Conservation (phyloP, 2,888 invertebrate genomes). For the Ophioninae sp. region DNA sequence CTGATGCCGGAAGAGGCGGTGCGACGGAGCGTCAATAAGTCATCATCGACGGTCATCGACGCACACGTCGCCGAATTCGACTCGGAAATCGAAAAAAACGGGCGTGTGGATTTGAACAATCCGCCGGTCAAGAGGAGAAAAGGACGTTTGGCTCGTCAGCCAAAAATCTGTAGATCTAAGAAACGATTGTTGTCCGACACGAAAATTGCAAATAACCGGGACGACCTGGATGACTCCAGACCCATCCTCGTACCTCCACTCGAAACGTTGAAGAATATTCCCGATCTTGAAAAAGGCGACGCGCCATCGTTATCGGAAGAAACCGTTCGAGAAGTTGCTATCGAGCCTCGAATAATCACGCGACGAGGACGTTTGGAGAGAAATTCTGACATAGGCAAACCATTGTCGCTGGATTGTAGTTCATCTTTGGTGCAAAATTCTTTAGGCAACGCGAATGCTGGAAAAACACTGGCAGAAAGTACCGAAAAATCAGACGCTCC, state of each 20-base stretch:
- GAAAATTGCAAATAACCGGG: not conserved
- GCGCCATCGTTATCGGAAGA: not conserved
- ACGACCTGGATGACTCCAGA: not conserved
- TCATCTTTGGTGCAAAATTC: not conserved
- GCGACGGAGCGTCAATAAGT: not conserved
- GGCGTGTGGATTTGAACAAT: not conserved
- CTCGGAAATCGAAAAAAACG: not conserved
- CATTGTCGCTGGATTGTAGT: not conserved
- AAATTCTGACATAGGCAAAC: not conserved
- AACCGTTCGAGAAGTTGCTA: not conserved
- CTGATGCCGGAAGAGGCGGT: not conserved
- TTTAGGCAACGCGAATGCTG: not conserved
- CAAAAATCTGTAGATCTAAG: slow-evolving; percentile 4
- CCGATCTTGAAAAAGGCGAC: slow-evolving; percentile 5
- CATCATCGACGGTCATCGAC: slow-evolving; percentile 4
- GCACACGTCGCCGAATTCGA: not conserved
- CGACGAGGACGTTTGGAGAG: not conserved
- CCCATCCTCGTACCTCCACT: not conserved
- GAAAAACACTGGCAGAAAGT: not conserved
- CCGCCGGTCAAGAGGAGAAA: not conserved
- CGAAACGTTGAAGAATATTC: not conserved
- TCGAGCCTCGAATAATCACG: not conserved
- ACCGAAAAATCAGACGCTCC: not conserved
- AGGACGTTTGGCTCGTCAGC: not conserved
- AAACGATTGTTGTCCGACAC: not conserved